Evolutionary conservation across 2,797 vertebrate species (phyloP), one percentile per base, ranked within the genome.

Genomic region (Enteromius afrohamiltoni): DNA sequence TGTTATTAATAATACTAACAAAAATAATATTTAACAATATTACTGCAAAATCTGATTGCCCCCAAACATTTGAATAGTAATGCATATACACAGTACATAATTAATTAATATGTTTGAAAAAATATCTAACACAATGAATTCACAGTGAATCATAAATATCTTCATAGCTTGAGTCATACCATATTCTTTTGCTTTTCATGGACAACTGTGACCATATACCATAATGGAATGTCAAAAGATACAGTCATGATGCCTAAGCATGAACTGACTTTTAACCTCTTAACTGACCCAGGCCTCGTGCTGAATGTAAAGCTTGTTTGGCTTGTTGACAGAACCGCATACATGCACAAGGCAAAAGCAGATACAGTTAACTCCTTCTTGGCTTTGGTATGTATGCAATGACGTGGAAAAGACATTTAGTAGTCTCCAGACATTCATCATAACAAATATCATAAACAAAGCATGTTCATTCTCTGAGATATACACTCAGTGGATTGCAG

Each of bases 211-310:
- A 71, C 68, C 62, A 34, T 34, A 47, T 19, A 47, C n/a, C 17
- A 9, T 31, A 53, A 42, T 42, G 31, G 17, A 53, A 77, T 49
- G 51, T 60, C 71, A 62, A 49, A 55, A 45, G 47, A 76, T 4
- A 2, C 37, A 69, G 21, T 10, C 26, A 77, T 60, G 64, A 77
- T 70, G 37, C 64, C 37, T 70, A 76, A 45, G 10, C 49, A 85
- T 37, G 73, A 19, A 21, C 21, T 78, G 75, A 77, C 37, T 40
- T 64, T 31, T 78, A 75, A 75, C 80, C 76, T 83, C 49, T 85
- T 23, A 80, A 2, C 70, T 75, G 26, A 82, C 67, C 53, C 17
- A 58, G 78, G 34, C 53, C 34, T 29, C 23, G 70, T 70, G 42
- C 58, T 81, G 19, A 71, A 49, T 37, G 45, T 77, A 68, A 77